Evolutionary conservation across 1,140 invertebrate genomes (phyloP), one percentile per base, ranked within the genome.

Genomic region (Alviniconcha marisindica): DNA sequence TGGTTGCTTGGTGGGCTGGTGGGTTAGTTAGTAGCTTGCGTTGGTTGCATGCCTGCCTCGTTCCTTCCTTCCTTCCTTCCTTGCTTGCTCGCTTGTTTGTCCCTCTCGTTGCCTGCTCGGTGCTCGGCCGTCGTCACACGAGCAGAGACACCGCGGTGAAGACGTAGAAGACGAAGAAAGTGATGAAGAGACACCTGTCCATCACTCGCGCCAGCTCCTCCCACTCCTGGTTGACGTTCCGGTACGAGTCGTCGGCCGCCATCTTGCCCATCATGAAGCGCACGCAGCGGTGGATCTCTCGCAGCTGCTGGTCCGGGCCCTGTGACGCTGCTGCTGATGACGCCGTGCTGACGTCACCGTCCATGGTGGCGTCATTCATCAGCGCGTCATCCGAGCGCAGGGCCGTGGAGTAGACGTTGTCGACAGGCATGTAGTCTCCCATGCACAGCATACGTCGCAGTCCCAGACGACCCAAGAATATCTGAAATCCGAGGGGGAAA

Each of bases 401-500:
- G n/a, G 82, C 77, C n/a, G 77, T 63, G 28, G 81, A 74, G 66
- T 83, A 85, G 21, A 85, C 54, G 80, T 85, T 87, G 54, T 81
- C 71, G 40, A 87, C 73, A 3, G 86, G 86, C 7, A 44, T 51
- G 79, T 85, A 87, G 21, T 83, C 63, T 1, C 83, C 86, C 3
- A 87, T 71, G 66, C 86, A 87, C 24, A 87, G 79, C 24, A 87
- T n/a, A n/a, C 86, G 71, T 7, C 86, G 83, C 14, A 87, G 77
- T 3, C 86, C 83, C 42, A 60, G 24, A 21, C 78, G 38, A 15
- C 86, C 82, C 40, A 87, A 66, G 42, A 84, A 87, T 12, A 83
- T 81, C 86, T 85, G 84, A 36, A 44, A 36, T 0, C 7, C 40
- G 48, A 56, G 66, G n/a, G 31, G 48, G 33, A 24, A 73, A 42